Base-by-base conservation (phyloP, 1,140 invertebrate genomes). In the Odontomachus brunneus region DNA sequence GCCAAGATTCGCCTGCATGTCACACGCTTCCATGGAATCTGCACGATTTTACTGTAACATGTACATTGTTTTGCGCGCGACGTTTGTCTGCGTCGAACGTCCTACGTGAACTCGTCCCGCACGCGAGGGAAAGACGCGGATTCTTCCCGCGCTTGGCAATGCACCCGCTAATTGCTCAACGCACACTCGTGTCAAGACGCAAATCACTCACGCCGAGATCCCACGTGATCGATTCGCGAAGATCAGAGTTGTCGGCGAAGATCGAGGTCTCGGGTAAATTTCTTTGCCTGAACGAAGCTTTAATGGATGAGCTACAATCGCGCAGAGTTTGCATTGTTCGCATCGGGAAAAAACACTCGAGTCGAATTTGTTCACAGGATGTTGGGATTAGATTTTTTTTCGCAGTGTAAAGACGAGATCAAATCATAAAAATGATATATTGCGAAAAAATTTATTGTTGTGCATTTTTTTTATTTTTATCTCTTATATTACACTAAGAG, bases 1-100 rank as follows among this genome's bases (percentile, higher is more conserved):
- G 86, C 85, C 86, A 87, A 86, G 82, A 87, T 81, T 84, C 85
- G 57, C 63, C 75, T 82, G 75, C 86, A 82, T 88, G 83, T 85
- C 83, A 55, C 73, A 38, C 76, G 74, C 44, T 76, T 88, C 38
- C 88, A 88, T 88, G 73, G 82, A 85, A 87, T 85, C 72, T 53
- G 69, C 81, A 75, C 87, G 78, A 85, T 88, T 88, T 88, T 88
- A 85, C 83, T 88, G 60, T 87, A 78, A 85, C 60, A 83, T 44
- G 44, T 88, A 88, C 88, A 88, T 88, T 88, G 83, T 88, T 74
- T 85, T 57, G 86, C 74, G 86, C 19, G 83, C 66, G 86, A 88
- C 86, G 51, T 88, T 88, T 85, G 74, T 78, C 87, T 44, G 59
- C 67, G 60, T 78, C 60, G 72, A 82, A 82, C 74, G 44, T 73